Base-by-base conservation (phyloP, 2,888 invertebrate species). In the Dilophus febrilis region DNA sequence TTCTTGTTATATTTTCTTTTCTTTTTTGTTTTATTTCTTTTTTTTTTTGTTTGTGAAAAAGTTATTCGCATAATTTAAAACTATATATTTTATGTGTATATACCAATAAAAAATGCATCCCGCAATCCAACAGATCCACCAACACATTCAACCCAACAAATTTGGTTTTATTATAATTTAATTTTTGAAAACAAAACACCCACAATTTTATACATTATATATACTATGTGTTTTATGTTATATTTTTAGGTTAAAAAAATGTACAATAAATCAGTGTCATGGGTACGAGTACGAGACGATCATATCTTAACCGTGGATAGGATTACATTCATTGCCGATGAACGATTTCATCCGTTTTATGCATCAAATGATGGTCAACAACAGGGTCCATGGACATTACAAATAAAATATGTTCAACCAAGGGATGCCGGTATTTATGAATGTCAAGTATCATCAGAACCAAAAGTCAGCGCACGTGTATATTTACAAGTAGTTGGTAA, bases 401-500 rank as follows among this genome's bases (percentile, higher is more conserved):
- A 88, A 70, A 80, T 83, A 54, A 87, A 86, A 66, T 88, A 85
- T 68, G 87, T 87, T 52, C 87, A 88, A 64, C 78, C 81, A 48
- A 72, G 85, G 47, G 90, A 90, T 67, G 85, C 85, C 49, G 90
- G 90, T 48, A 72, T 84, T 57, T 90, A 90, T 67, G 90, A 90
- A 71, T 90, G 88, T 64, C 90, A 90, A 75, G 85, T 90, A 57
- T 85, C 86, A 67, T 87, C 87, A 50, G 88, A 87, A 65, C 88
- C 88, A 54, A 90, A 90, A 72, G 84, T 86, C 74, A 87, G 87
- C 65, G 86, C 86, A 66, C 81, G 86, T 67, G 82, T 90, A 62
- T 81, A 82, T 59, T 77, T 90, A 58, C 84, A 85, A 64, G 87
- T 90, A 52, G 83, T 90, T 58, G 87, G 90, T 88, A 61, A 77